phyloP scores from a whole-genome alignment of 2,797 vertebrate genomes.

The Tadarida brasiliensis region DNA sequence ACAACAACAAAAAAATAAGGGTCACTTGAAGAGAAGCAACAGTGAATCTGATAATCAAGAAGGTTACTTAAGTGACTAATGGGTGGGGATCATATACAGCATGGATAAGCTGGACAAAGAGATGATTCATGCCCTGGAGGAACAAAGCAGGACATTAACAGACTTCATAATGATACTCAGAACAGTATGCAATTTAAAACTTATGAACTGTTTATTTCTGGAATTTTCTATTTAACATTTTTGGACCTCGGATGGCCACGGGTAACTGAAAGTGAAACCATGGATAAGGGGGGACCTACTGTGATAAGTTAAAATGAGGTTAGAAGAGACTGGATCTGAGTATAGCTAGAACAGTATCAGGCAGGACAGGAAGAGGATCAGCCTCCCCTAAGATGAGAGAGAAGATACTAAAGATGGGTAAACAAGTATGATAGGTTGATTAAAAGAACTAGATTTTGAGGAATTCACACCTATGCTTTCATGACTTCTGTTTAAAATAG shows the following conservation, averaged over 20 bases:
- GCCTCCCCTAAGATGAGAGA: not conserved
- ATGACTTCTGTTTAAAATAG: constrained; percentile 15
- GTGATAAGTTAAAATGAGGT: not conserved
- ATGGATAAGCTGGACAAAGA: not conserved
- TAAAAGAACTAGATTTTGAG: constrained; percentile 45
- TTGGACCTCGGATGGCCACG: not conserved
- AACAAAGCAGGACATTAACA: not conserved
- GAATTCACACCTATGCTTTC: not conserved
- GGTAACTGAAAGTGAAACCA: not conserved
- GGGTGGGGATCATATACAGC: not conserved
- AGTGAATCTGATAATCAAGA: not conserved
- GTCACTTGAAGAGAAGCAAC: not conserved
- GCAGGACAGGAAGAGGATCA: not conserved
- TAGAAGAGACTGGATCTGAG: not conserved
- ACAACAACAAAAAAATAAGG: too few species aligned
- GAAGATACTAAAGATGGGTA: not conserved
- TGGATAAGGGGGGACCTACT: not conserved
- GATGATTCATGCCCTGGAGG: not conserved
- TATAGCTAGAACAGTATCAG: not conserved
- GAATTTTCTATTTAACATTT: not conserved
- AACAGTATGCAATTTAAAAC: not conserved
- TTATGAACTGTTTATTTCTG: not conserved
- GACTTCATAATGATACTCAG: not conserved
- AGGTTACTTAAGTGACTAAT: not conserved
- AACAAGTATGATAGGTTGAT: not conserved